phyloP scores from a whole-genome alignment of 1,140 invertebrate genomes.

The Bombyx mori region ASM3026992v2 NC_085111.1:8975501-8976000 shows the following conservation, averaged over 20 bases:
- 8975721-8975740: not conserved
- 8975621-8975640: not conserved
- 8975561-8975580: too few relatives aligned
- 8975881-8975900: slow-evolving; percentile 18
- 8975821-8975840: slow-evolving; percentile 42
- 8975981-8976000: not conserved
- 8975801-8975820: slow-evolving; percentile 20
- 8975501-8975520: too few relatives aligned
- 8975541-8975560: too few relatives aligned
- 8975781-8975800: slow-evolving; percentile 2
- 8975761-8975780: slow-evolving; percentile 1
- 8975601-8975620: slow-evolving; percentile 5
- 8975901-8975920: not conserved
- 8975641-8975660: slow-evolving; percentile 3
- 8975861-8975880: slow-evolving; percentile 33
- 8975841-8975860: slow-evolving; percentile 38
- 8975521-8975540: too few relatives aligned
- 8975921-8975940: too few relatives aligned
- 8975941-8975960: too few relatives aligned
- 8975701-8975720: too few relatives aligned
- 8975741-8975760: not conserved
- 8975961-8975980: too few relatives aligned
- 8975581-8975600: not conserved
- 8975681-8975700: too few relatives aligned
- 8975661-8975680: not conserved